These are phyloP conservation scores for Leptinotarsa haldemani DNA, from an alignment of 2,888 invertebrate genomes.

Conservation along the genomic window DNA sequence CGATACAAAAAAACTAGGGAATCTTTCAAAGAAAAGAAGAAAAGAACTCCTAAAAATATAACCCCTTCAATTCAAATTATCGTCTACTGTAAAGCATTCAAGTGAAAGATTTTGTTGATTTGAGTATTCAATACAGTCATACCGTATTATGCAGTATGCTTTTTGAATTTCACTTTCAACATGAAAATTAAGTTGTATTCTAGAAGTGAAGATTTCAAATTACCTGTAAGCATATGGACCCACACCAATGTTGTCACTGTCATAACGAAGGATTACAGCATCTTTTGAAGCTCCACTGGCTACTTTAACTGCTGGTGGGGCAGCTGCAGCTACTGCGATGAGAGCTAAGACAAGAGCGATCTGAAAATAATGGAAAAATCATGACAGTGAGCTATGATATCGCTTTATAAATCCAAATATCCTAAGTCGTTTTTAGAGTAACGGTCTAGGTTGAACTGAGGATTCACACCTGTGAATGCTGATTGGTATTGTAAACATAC, in stretches of 20 bases:
- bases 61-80: too few species aligned
- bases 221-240: constrained; percentile 62
- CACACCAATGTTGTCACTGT: constrained; percentile 71
- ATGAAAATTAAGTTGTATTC: too few species aligned
- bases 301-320: constrained; percentile 26
- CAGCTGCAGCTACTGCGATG: constrained; percentile 45
- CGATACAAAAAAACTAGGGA: too few species aligned
- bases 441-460: neutral
- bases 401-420: neutral
- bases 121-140: too few species aligned
- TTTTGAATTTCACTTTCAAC: too few species aligned
- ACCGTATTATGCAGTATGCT: too few species aligned
- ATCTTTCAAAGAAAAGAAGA: too few species aligned
- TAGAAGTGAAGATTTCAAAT: constrained; percentile 41
- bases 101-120: too few species aligned
- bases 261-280: constrained; percentile 72
- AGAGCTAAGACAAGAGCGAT: constrained; percentile 49
- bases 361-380: constrained; percentile 33
- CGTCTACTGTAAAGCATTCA: too few species aligned
- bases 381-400: too few species aligned
- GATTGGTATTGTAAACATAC: neutral
- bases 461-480: too few species aligned
- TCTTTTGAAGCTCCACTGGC: constrained; percentile 57
- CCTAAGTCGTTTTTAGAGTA: neutral
- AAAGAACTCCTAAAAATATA: too few species aligned